Base-by-base conservation (phyloP, 2,113 vertebrate genomes). In the Arizona elegans region DNA sequence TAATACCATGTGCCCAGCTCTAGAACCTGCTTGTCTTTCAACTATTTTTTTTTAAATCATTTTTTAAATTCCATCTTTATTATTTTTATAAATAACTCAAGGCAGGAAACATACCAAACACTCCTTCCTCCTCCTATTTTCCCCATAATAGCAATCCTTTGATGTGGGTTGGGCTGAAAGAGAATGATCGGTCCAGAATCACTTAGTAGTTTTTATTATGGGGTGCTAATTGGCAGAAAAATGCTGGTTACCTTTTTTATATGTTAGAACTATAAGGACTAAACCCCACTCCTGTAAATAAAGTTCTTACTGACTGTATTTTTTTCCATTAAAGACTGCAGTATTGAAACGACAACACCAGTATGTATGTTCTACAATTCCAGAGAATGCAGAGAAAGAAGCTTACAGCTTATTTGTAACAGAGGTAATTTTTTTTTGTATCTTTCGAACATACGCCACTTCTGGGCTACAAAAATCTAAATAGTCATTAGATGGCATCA, bases 351-450 rank as follows among this genome's bases (percentile, higher is more conserved):
- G 98, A 1, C 99, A 99, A 93, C 98, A 98, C 91, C 98, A 98
- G 59, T 99, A 99, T 1, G n/a, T 98, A 33, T 97, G 93, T 94
- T 98, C 98, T n/a, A 99, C 99, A 0, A 98, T 99, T 95, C 99
- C 99, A 91, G 98, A 97, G 59, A 98, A 98, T 1, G 99, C 99
- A 15, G 98, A 98, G 94, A 98, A 98, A 93, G 98, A 98, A 56
- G 99, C 99, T 13, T 98, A 99, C 93, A 99, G 98, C 95, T 97
- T 99, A 70, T 99, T 99, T 94, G 99, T 99, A 85, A 99, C 98
- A 92, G 99, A 99, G 99, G 99, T 99, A 97, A 97, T 43, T 87
- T 50, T 38, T 38, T 13, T 29, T 87, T 29, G 1, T 43, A 56
- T 81, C 33, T 43, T 81, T 81, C 75, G 19, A 43, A 43, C 6